Base-by-base conservation (phyloP, 2,797 vertebrate species). In the Crenuchus spilurus region DNA sequence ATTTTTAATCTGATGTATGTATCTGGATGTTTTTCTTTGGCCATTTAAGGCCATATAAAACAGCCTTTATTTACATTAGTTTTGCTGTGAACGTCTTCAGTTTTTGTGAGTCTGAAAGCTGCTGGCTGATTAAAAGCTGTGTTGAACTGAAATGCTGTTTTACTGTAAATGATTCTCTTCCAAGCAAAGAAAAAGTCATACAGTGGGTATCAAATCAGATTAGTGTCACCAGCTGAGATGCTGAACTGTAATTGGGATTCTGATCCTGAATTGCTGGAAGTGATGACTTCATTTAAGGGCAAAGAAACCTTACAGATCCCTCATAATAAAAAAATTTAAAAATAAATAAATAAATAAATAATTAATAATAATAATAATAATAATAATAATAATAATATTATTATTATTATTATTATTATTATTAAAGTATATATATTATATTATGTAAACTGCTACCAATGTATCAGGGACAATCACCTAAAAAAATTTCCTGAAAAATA, bases 171-270 rank as follows among this genome's bases (percentile, higher is more conserved):
- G 90, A 89, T 85, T 90, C 89, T 90, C 85, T 84, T 90, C 84
- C 88, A 87, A 87, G 88, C 90, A 86, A 88, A 88, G 90, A 89
- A 86, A 86, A 91, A 90, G 86, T 89, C 87, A 84, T 87, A 90
- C 87, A 89, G 89, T 90, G 87, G 89, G 88, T 87, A 92, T 92
- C 86, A 82, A 84, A 88, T 91, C 88, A 87, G 85, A 91, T 92
- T 90, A 92, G 88, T 85, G 87, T 90, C 90, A 90, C 87, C 86
- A 86, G 88, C 88, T 86, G 77, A 81, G 83, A 86, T 87, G 11
- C 26, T 87, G 85, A 84, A 87, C 83, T 85, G 87, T 91, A 91
- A 91, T 90, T 91, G 89, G 85, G 84, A 86, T 83, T 88, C 87
- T 91, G 90, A 91, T 89, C 91, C 80, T 87, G 80, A 85, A 84